These are phyloP conservation scores for Anastrepha ludens DNA, from an alignment of 1,140 invertebrate species.

Conservation along the genomic window DNA sequence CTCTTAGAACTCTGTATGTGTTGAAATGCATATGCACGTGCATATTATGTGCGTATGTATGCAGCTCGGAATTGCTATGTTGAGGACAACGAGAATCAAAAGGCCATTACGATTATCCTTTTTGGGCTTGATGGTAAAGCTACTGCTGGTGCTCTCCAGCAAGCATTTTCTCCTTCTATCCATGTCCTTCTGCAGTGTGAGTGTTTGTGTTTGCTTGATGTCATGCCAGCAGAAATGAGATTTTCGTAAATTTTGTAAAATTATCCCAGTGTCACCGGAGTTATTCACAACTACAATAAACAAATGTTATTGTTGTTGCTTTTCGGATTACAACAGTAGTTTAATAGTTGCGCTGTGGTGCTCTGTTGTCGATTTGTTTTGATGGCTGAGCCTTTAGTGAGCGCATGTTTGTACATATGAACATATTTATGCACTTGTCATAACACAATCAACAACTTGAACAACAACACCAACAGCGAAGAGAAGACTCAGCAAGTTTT, in stretches of 20 bases:
- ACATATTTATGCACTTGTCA: slow-evolving; percentile 22
- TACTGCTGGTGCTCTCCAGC: too few relatives aligned
- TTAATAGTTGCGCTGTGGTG: slow-evolving; percentile 43
- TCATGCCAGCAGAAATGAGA: neutral
- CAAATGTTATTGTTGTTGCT: neutral
- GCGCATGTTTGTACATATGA: neutral
- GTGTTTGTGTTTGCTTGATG: neutral
- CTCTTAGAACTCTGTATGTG: too few relatives aligned
- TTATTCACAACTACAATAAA: neutral
- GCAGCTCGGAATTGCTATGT: too few relatives aligned
- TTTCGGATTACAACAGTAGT: slow-evolving; percentile 23
- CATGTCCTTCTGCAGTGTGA: neutral
- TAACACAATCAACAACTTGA: slow-evolving; percentile 32
- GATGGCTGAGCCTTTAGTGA: slow-evolving; percentile 9
- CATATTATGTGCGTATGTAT: too few relatives aligned
- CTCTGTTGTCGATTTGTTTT: slow-evolving; percentile 33
- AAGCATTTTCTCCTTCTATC: neutral
- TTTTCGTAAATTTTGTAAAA: slow-evolving; percentile 31
- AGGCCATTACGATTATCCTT: slow-evolving; percentile 48
- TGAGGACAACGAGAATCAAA: neutral
- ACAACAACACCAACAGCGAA: neutral
- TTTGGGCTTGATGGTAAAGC: neutral
- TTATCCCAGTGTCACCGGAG: neutral
- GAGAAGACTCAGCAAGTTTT: neutral
- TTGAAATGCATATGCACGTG: too few relatives aligned